Conservation (phyloP, 2,797 vertebrate species). For the Sebastes minor region DNA sequence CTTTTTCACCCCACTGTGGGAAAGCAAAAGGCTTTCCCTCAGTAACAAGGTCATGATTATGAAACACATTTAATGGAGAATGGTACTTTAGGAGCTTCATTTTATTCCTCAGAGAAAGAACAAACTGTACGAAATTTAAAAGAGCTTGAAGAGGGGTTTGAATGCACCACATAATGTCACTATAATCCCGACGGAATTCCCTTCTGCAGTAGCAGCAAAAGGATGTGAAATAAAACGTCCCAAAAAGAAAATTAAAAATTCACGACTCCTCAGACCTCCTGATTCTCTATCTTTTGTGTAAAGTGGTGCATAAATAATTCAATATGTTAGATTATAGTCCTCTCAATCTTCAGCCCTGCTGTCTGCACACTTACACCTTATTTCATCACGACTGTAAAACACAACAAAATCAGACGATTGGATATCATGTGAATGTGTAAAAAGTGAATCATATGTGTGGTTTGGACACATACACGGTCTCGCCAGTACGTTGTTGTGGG, state of each 20-base stretch:
- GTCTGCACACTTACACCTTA: constrained; percentile 37
- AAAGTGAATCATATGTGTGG: not conserved
- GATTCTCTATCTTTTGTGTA: constrained; percentile 54
- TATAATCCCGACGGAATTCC: not conserved
- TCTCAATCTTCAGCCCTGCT: constrained; percentile 39
- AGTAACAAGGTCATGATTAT: constrained; percentile 16
- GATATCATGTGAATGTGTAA: not conserved
- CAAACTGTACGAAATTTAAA: not conserved
- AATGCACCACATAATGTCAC: not conserved
- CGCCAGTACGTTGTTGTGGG: not conserved
- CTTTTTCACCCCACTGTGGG: not conserved
- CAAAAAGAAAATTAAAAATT: constrained; percentile 62
- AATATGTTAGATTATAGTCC: constrained; percentile 45
- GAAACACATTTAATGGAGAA: not conserved
- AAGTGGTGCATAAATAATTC: constrained; percentile 68
- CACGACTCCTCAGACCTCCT: constrained; percentile 24
- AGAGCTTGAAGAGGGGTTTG: not conserved
- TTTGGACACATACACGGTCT: not conserved
- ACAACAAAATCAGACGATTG: not conserved
- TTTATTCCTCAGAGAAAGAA: not conserved
- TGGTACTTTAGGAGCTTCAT: not conserved
- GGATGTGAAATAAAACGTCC: constrained; percentile 42
- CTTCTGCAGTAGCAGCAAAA: constrained; percentile 28
- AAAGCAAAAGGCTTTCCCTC: not conserved
- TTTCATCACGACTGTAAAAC: constrained; percentile 43